Percentiles rank a stretch among this genome's conserved stretches.
Evolutionary conservation across 1,140 invertebrate species (phyloP).

Genomic region (Drosophila biarmipes): DNA sequence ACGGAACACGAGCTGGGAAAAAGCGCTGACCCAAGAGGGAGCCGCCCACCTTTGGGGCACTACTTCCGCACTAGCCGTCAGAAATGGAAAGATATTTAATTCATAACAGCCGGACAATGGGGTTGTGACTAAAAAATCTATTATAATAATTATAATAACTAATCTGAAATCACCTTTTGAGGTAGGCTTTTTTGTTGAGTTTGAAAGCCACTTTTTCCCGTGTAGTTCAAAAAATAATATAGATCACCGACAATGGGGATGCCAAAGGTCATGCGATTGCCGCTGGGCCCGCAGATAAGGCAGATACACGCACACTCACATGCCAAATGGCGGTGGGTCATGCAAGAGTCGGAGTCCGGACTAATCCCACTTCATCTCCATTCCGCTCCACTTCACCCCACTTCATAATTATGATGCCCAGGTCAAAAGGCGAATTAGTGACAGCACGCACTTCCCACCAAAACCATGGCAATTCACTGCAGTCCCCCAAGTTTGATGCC

Average conservation of each 20-base stretch:
- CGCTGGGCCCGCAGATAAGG: conserved; percentile 12
- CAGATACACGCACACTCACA: conserved; percentile 8
- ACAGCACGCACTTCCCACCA: conserved; percentile 42
- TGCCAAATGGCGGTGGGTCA: conserved; percentile 25
- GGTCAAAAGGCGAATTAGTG: conserved; percentile 30
- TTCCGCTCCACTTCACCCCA: conserved; percentile 17
- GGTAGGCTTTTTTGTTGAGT: too few relatives aligned
- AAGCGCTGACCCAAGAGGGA: conserved; percentile 1
- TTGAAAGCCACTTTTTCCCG: not conserved
- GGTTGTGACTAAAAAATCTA: too few relatives aligned
- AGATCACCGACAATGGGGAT: not conserved
- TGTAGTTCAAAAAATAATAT: not conserved
- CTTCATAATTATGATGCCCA: conserved; percentile 26
- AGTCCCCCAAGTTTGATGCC: not conserved
- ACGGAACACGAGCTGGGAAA: conserved; percentile 23
- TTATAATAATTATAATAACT: too few relatives aligned
- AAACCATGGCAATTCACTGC: not conserved
- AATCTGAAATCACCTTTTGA: too few relatives aligned
- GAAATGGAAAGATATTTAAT: too few relatives aligned
- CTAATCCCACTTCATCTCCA: not conserved
- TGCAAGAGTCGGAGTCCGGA: conserved; percentile 27
- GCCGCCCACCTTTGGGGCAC: not conserved
- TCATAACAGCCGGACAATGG: too few relatives aligned
- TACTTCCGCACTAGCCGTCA: not conserved
- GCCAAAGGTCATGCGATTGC: conserved; percentile 32